Conservation (phyloP, 2,888 invertebrate genomes). For the Tinea semifulvella region DNA sequence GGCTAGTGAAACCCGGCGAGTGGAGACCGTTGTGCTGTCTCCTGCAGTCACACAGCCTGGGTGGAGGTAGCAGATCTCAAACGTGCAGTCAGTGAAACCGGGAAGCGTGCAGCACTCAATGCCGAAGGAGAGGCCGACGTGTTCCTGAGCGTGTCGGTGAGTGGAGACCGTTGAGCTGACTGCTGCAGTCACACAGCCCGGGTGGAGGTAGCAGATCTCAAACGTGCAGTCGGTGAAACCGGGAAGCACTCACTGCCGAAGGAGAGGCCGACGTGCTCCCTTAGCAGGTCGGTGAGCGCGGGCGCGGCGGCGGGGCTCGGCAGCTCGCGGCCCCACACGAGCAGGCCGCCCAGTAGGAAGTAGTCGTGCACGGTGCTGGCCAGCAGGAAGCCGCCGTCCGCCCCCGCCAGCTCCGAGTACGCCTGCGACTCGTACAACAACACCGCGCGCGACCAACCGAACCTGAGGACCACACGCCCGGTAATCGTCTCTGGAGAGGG, state of each 20-base stretch:
- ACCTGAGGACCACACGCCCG: conserved; percentile 53
- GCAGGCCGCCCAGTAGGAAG: conserved; percentile 41
- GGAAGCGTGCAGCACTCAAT: conserved; percentile 68
- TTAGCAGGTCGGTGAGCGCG: conserved; percentile 60
- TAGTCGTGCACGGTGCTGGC: conserved; percentile 76
- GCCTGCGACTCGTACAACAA: conserved; percentile 81
- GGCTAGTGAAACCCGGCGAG: too few species aligned
- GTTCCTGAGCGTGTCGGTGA: too few species aligned
- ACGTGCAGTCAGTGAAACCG: too few species aligned
- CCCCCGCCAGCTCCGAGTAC: conserved; percentile 72
- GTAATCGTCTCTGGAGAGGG: conserved; percentile 32
- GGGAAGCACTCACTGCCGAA: conserved; percentile 65
- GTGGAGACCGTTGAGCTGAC: too few species aligned
- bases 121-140: conserved; percentile 58
- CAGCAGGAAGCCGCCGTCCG: conserved; percentile 78
- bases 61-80: too few species aligned
- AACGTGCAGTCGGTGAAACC: too few species aligned
- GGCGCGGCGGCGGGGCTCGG: conserved; percentile 41
- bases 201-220: too few species aligned
- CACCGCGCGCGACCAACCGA: conserved; percentile 75
- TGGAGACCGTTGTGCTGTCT: too few species aligned
- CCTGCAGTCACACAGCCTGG: too few species aligned
- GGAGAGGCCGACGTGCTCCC: conserved; percentile 57
- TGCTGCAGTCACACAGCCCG: too few species aligned
- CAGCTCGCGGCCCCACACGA: conserved; percentile 39